These are phyloP conservation scores for Drosophila sechellia DNA, from an alignment of 1,140 invertebrate genomes.

Conservation along the genomic window DNA sequence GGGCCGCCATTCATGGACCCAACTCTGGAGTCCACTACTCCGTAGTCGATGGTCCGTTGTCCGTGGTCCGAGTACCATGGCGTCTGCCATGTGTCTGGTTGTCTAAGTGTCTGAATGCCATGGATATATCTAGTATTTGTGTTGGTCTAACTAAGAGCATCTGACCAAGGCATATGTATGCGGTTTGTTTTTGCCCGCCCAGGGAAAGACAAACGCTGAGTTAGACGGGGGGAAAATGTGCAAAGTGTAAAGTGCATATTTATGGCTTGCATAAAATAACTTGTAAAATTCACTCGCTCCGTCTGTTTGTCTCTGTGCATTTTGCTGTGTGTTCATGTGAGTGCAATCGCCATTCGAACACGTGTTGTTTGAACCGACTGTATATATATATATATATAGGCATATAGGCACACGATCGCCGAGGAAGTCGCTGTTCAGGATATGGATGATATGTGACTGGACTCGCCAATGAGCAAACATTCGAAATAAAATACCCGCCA, in stretches of 20 bases:
- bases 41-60: not conserved
- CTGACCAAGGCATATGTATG: constrained; percentile 53
- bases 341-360: constrained; percentile 63
- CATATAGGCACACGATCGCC: constrained; percentile 18
- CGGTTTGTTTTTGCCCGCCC: constrained; percentile 53
- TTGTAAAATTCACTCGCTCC: constrained; percentile 77
- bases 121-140: constrained; percentile 41
- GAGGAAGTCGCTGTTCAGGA: constrained; percentile 74
- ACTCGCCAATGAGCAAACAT: constrained; percentile 44
- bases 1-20: constrained; percentile 28
- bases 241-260: constrained; percentile 83
- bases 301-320: constrained; percentile 21
- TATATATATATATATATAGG: constrained; percentile 2
- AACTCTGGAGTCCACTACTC: constrained; percentile 15
- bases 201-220: constrained; percentile 23
- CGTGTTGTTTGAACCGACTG: constrained; percentile 51
- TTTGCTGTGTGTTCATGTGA: constrained; percentile 50
- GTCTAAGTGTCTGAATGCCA: constrained; percentile 25
- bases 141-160: constrained; percentile 79
- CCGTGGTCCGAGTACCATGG: constrained; percentile 12
- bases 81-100: constrained; percentile 42
- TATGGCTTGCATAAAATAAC: constrained; percentile 83
- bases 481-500: constrained; percentile 18
- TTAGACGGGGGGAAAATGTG: constrained; percentile 53
- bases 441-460: constrained; percentile 60